Evolutionary conservation across 2,113 vertebrate genomes (phyloP).

Genomic region (Grallaria varia): DNA sequence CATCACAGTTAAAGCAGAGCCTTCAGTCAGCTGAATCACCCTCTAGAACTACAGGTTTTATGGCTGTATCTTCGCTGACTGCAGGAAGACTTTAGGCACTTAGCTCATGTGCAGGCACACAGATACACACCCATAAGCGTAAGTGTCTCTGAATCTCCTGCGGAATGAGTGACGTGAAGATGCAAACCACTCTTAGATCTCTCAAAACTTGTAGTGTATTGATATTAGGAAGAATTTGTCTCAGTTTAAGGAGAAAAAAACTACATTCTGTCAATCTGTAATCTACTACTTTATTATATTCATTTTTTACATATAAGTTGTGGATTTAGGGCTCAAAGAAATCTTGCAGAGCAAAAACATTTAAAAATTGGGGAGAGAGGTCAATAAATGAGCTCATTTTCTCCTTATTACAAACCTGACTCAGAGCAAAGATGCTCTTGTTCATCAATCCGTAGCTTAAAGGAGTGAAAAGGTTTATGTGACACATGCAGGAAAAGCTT

Average conservation of each 20-base stretch:
- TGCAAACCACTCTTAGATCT: neutral
- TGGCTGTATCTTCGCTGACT: neutral
- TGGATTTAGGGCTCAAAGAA: neutral
- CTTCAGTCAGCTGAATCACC: neutral
- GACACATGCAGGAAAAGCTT: neutral
- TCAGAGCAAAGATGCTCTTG: neutral
- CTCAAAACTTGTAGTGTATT: neutral
- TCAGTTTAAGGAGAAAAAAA: neutral
- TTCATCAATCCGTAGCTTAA: neutral
- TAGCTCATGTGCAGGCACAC: neutral
- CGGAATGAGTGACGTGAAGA: neutral
- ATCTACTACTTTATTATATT: neutral
- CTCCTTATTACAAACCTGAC: neutral
- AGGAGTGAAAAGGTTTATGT: neutral
- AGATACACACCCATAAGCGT: neutral
- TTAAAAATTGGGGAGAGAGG: neutral
- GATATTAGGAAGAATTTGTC: neutral
- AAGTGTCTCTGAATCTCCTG: neutral
- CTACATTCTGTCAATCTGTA: neutral
- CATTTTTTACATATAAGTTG: neutral
- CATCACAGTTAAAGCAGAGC: neutral
- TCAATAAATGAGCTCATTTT: neutral
- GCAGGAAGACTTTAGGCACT: neutral
- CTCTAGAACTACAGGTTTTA: neutral
- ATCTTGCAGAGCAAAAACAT: neutral